Evolutionary conservation across 2,797 vertebrate genomes (phyloP).

Genomic region (Gephyroberyx darwinii): DNA sequence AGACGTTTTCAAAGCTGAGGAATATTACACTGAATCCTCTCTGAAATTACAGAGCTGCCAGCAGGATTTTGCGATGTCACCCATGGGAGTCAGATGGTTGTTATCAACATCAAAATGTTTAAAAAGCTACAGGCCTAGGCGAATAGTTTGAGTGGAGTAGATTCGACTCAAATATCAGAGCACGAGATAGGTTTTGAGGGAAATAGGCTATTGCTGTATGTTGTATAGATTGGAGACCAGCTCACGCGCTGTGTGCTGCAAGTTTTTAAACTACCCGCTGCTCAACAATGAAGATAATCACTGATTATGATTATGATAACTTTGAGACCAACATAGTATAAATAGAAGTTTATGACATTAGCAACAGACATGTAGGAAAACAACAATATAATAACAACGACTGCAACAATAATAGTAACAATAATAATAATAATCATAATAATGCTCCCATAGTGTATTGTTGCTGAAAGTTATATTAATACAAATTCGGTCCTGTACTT

Average conservation of each 20-base stretch:
- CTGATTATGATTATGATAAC: neutral
- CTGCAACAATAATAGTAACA: neutral
- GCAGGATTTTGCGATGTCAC: constrained; percentile 24
- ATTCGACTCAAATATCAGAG: neutral
- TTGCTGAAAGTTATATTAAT: no score
- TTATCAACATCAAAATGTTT: neutral
- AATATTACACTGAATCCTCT: constrained; percentile 22
- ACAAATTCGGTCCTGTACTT: no score
- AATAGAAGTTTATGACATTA: no score
- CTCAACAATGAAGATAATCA: neutral
- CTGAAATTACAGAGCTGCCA: constrained; percentile 34
- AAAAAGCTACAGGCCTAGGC: constrained; percentile 1
- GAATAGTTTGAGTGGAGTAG: neutral
- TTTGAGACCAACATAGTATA: neutral
- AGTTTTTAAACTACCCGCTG: neutral
- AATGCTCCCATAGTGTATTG: no score
- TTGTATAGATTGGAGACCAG: neutral
- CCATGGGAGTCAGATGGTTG: constrained; percentile 4
- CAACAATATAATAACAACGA: neutral
- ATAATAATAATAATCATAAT: no score
- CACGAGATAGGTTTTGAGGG: no score
- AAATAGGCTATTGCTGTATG: no score
- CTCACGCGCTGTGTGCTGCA: neutral
- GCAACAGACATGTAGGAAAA: no score
- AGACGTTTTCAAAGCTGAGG: constrained; percentile 28